Conservation (phyloP, 2,888 invertebrate genomes). For the Xylocampa areola region DNA sequence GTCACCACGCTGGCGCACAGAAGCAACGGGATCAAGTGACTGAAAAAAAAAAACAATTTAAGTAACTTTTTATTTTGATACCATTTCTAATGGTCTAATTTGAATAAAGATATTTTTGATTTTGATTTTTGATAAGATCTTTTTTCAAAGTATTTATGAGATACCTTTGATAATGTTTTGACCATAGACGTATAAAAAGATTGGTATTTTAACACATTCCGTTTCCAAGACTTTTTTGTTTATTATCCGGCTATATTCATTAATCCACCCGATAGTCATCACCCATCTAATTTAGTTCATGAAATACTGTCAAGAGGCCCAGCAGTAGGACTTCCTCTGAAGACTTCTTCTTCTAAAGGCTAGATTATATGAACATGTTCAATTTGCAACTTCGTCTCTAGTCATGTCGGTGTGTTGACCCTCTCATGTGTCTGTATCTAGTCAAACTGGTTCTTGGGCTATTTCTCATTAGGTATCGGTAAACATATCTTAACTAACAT, state of each 20-base stretch:
- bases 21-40: conserved; percentile 65
- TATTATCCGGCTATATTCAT: too few species aligned
- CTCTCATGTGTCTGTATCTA: conserved; percentile 32
- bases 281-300: too few species aligned
- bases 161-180: too few species aligned
- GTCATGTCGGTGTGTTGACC: conserved; percentile 20
- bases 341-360: neutral
- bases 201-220: too few species aligned
- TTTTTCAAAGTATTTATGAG: too few species aligned
- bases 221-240: too few species aligned
- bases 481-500: conserved; percentile 8
- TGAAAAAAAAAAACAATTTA: conserved; percentile 63
- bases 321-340: neutral
- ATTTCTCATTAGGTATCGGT: conserved; percentile 2
- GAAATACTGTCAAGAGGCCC: neutral
- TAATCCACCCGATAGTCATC: too few species aligned
- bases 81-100: neutral
- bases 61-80: neutral
- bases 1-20: conserved; percentile 62
- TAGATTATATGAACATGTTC: conserved; percentile 3
- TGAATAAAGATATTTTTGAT: too few species aligned
- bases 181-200: too few species aligned
- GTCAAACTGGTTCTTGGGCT: conserved; percentile 19
- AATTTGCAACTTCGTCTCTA: conserved; percentile 7
- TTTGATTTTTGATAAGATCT: too few species aligned